Conservation (phyloP, 2,888 invertebrate genomes). For the Rhagophthalmus giganteus region DNA sequence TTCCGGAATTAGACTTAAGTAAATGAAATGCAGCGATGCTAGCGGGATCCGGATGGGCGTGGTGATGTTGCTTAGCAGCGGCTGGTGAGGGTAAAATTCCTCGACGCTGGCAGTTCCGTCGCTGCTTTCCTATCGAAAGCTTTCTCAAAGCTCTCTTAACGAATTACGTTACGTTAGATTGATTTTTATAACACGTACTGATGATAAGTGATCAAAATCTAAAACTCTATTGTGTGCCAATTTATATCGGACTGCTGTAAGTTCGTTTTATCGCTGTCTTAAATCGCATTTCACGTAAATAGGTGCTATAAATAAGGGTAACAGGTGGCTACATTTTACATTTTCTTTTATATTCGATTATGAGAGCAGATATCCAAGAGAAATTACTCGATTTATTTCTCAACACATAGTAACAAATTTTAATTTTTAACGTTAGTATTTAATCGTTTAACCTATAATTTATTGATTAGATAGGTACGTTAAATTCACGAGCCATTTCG, state of each 20-base stretch:
- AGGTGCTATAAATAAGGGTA: slow-evolving; percentile 30
- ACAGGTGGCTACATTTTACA: slow-evolving; percentile 35
- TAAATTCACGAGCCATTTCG: too few relatives aligned
- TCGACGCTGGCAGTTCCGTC: slow-evolving; percentile 46
- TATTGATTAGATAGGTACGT: too few relatives aligned
- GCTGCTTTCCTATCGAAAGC: slow-evolving; percentile 39
- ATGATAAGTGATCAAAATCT: slow-evolving; percentile 1
- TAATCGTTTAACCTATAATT: too few relatives aligned
- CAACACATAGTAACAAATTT: too few relatives aligned
- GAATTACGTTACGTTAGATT: slow-evolving; percentile 19
- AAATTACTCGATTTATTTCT: too few relatives aligned
- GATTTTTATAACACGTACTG: too few relatives aligned
- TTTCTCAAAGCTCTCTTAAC: slow-evolving; percentile 19
- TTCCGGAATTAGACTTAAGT: too few relatives aligned
- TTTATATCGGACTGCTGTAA: slow-evolving; percentile 5
- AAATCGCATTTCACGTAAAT: slow-evolving; percentile 9
- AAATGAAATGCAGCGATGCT: slow-evolving; percentile 27
- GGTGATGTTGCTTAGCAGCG: slow-evolving; percentile 51
- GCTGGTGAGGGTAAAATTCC: slow-evolving; percentile 48
- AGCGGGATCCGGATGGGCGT: slow-evolving; percentile 42
- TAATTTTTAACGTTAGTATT: too few relatives aligned
- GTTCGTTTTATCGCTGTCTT: too few relatives aligned
- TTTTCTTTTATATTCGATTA: slow-evolving; percentile 18
- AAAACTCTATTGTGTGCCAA: neutral
- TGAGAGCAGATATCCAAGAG: too few relatives aligned